Base-by-base conservation (phyloP, 1,140 invertebrate species). In the Semibalanus balanoides region DNA sequence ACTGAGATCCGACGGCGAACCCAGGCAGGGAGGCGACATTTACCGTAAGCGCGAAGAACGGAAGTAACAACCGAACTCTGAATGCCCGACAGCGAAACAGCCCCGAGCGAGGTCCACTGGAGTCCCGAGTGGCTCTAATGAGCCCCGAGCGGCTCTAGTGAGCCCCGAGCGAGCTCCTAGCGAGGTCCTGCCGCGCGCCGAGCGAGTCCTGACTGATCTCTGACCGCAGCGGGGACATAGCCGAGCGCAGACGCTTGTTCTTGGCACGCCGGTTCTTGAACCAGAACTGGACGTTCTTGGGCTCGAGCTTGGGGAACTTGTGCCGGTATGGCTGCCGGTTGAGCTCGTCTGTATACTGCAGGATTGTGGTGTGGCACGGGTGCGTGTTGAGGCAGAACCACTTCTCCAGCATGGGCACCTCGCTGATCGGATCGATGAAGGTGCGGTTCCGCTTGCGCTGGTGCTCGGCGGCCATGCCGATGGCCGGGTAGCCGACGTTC, bases 381-480 rank as follows among this genome's bases (percentile, higher is more conserved):
- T 98, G 96, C 31, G 96, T 98, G 85, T 98, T 97, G 82, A 95
- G 89, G n/a, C 90, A 89, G 83, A 98, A 98, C 96, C 96, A 98
- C 82, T 94, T 93, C 83, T 98, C 96, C 76, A 99, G 86, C 79
- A 94, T 89, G 7, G 96, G 96, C 73, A 99, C 96, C 87, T 99
- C 97, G 30, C 94, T 95, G 25, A 98, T 93, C 0, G 96, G 97
- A 85, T 99, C 97, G 79, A 99, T 99, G 83, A 99, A 99, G n/a
- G 96, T 98, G 77, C 97, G 88, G 84, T 97, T 98, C 51, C 96
- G 88, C 84, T 96, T 96, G 51, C 94, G 87, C 75, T 95, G 88
- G 82, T 96, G 93, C 81, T 87, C 87, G 81, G 88, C 84, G 81
- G 75, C 73, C 64, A 76, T 71, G 29, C 76, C 76, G 80, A 76